Base-by-base conservation (phyloP, 2,797 vertebrate genomes). In the Remorina albescens region DNA sequence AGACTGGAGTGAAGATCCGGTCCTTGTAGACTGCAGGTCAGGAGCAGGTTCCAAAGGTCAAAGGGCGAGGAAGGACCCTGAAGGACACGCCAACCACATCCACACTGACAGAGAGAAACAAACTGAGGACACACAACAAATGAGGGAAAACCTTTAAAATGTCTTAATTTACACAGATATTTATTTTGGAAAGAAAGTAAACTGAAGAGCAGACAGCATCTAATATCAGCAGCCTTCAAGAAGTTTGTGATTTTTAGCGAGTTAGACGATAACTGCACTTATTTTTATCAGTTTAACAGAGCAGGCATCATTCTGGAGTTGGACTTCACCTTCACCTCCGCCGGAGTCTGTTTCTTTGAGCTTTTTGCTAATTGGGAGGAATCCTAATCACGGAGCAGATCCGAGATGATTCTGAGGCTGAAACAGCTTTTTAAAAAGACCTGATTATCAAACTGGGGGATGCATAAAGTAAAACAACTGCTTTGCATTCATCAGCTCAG, bases 111-210 rank as follows among this genome's bases (percentile, higher is more conserved):
- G 4, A 41, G 13, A 16, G 39, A 41, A 41, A 41, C 39, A 18
- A 41, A 41, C 4, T 6, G 5, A 16, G 15, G 41, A 18, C 41
- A 18, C 15, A 42, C 5, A 2, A 42, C 16, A 18, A 42, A 42
- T n/a, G n/a, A n/a, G n/a, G n/a, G n/a, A n/a, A n/a, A n/a, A n/a
- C n/a, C n/a, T n/a, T n/a, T n/a, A n/a, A n/a, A n/a, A n/a, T n/a
- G n/a, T 30, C 30, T 44, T 64, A 1, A 42, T 42, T 60, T 57
- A 21, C 25, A 39, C n/a, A 47, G 42, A 65, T 32, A 11, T 74
- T 77, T 67, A n/a, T 15, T 74, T 64, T n/a, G n/a, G n/a, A n/a
- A n/a, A n/a, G n/a, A n/a, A n/a, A n/a, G n/a, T n/a, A n/a, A n/a
- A n/a, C n/a, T n/a, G n/a, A n/a, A n/a, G n/a, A n/a, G n/a, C n/a